Base-by-base conservation (phyloP, 2,113 vertebrate genomes). In the Oryzias javanicus region DNA sequence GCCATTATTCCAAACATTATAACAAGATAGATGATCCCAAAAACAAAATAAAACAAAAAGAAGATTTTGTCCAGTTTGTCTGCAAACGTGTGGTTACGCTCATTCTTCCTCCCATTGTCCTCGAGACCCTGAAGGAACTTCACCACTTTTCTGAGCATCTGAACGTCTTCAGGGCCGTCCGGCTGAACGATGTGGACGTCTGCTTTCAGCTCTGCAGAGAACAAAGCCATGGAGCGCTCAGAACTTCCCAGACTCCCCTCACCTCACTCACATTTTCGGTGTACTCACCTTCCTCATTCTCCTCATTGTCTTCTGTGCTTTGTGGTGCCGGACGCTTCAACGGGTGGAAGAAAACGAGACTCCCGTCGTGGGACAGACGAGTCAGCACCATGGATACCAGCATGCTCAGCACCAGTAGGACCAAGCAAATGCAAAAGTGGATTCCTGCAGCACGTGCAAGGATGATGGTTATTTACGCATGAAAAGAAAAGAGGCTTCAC, bases 351-450 rank as follows among this genome's bases (percentile, higher is more conserved):
- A 77, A 67, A 19, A 64, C 1, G 12, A 85, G 1, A 6, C 42
- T 17, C 6, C 86, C 86, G 1, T 88, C 83, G n/a, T 49, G 47
- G 41, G 79, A 64, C 55, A 91, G 27, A 2, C 80, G 71, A 3
- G 88, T 89, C 44, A 88, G 60, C 63, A 90, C 12, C 73, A 92
- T 73, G 40, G 89, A 90, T 19, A 64, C 60, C 58, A 91, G 60
- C 88, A 88, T 91, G 66, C 89, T 92, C 19, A 85, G 0, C 42
- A 92, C 71, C 85, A 92, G 16, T 18, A 88, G 3, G 25, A 88
- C n/a, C 65, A 91, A 72, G 25, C 87, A 90, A 50, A 88, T 13
- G 5, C 83, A 86, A 70, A 90, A 92, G 81, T 92, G 90, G 46
- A 57, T 67, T 47, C 86, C 91, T 92, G 65, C n/a, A 42, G 47